phyloP scores from a whole-genome alignment of 1,140 invertebrate species.

The Drosophila repletoides region DNA sequence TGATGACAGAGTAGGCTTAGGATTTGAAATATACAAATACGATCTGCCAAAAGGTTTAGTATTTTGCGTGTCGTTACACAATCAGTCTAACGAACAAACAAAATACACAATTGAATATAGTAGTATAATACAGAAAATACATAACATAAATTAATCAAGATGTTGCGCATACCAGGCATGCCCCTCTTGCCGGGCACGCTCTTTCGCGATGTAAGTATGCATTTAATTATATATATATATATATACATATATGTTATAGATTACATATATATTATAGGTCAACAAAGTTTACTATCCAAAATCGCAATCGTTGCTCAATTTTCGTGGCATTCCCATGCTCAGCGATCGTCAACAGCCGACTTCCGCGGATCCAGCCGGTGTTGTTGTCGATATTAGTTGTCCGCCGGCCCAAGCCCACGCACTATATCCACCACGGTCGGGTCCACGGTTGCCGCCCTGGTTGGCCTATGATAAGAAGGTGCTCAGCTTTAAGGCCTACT shows the following conservation, averaged over 20 bases:
- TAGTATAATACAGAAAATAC: conserved; percentile 3
- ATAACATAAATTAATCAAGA: conserved; percentile 34
- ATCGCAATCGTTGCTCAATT: conserved; percentile 61
- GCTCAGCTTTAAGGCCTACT: conserved; percentile 92
- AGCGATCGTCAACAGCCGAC: conserved; percentile 56
- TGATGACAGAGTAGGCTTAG: conserved; percentile 20
- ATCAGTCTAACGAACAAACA: conserved; percentile 19
- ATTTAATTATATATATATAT: not conserved
- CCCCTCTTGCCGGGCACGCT: conserved; percentile 73
- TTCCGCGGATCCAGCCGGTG: conserved; percentile 44
- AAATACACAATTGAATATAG: conserved; percentile 17
- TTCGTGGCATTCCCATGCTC: conserved; percentile 82
- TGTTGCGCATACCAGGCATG: conserved; percentile 78
- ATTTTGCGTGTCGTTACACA: conserved; percentile 21
- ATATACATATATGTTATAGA: conserved; percentile 65
- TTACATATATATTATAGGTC: conserved; percentile 79
- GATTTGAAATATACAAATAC: not conserved
- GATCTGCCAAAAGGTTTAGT: not conserved
- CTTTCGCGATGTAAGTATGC: conserved; percentile 71
- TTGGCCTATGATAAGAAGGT: conserved; percentile 93
- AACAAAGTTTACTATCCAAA: conserved; percentile 84
- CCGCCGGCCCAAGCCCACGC: conserved; percentile 84
- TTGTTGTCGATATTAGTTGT: conserved; percentile 62
- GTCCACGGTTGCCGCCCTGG: conserved; percentile 90
- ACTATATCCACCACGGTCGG: conserved; percentile 87